Percentiles rank a stretch among this genome's conserved stretches.
Conservation (phyloP, 2,113 vertebrate genomes). For the Malurus melanocephalus region DNA sequence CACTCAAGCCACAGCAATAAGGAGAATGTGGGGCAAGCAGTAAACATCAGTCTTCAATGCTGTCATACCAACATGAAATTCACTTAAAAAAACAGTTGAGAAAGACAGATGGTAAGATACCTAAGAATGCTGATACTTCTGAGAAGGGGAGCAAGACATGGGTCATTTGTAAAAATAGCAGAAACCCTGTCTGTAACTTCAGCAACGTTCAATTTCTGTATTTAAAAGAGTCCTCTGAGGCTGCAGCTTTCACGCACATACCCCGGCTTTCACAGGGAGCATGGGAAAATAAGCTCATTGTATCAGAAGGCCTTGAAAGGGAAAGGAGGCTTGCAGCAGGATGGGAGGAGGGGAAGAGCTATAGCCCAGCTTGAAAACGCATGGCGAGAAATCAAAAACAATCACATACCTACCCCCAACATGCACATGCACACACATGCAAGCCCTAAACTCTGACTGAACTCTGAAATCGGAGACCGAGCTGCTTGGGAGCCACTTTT, state of each 20-base stretch:
- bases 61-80: neutral
- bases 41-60: neutral
- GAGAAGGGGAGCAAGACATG: conserved; percentile 10
- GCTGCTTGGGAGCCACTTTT: neutral
- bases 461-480: neutral
- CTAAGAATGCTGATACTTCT: conserved; percentile 33
- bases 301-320: conserved; percentile 55
- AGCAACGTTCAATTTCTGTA: neutral
- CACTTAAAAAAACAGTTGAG: neutral
- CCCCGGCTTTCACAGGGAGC: conserved; percentile 1
- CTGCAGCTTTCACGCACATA: conserved; percentile 11
- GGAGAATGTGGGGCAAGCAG: neutral
- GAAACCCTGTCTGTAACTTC: conserved; percentile 19
- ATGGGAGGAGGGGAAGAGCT: neutral
- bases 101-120: conserved; percentile 24
- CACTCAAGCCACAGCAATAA: neutral
- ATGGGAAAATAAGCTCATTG: conserved; percentile 58
- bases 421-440: neutral
- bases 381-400: neutral
- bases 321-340: conserved; percentile 27
- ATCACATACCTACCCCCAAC: conserved; percentile 2
- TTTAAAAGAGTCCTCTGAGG: conserved; percentile 40
- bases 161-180: conserved; percentile 54
- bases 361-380: conserved; percentile 10
- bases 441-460: conserved; percentile 34